These are phyloP conservation scores for Perdita meconis DNA, from an alignment of 2,888 invertebrate genomes.

Conservation along the genomic window DNA sequence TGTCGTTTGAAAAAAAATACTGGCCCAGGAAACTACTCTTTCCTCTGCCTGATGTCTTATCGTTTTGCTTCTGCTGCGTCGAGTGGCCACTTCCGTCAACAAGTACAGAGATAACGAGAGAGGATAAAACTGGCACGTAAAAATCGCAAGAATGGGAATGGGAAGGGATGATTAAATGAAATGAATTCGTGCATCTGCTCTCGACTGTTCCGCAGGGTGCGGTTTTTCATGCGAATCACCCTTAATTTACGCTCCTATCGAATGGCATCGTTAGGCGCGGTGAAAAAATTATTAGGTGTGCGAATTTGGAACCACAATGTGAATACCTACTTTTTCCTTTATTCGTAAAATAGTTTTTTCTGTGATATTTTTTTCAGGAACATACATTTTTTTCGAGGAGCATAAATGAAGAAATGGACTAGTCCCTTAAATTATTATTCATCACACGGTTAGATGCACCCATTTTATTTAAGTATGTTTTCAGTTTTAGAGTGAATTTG, in stretches of 20 bases:
- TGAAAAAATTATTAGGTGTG: neutral
- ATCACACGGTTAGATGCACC: no score
- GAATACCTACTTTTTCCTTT: neutral
- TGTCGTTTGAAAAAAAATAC: slow-evolving; percentile 36
- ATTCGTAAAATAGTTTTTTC: no score
- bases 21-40: slow-evolving; percentile 27
- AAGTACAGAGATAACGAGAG: slow-evolving; percentile 38
- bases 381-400: no score
- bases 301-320: neutral
- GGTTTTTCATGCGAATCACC: neutral
- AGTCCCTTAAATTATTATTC: no score
- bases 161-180: slow-evolving; percentile 34
- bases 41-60: slow-evolving; percentile 51
- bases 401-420: no score
- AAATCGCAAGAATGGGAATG: slow-evolving; percentile 13
- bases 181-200: slow-evolving; percentile 6
- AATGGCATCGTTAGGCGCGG: neutral
- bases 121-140: slow-evolving; percentile 29
- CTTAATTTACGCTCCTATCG: neutral
- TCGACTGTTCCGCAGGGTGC: neutral
- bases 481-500: no score
- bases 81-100: slow-evolving; percentile 58
- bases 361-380: no score
- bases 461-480: no score
- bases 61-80: slow-evolving; percentile 33